Conservation (phyloP, 2,797 vertebrate genomes). For the Remorina albescens region DNA sequence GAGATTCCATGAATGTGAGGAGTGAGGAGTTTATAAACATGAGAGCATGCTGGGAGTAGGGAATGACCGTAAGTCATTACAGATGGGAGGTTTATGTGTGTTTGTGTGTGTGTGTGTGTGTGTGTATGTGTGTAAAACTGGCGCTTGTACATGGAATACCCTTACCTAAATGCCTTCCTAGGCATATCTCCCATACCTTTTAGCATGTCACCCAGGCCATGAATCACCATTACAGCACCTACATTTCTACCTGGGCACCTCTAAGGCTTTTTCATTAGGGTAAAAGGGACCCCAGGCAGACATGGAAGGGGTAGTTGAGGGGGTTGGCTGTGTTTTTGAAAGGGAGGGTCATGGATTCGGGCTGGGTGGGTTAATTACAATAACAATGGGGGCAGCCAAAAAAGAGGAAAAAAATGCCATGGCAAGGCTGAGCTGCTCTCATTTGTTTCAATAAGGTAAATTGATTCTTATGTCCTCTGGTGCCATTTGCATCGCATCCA, state of each 20-base stretch:
- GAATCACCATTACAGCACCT: constrained; percentile 78
- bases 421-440: constrained; percentile 76
- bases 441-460: constrained; percentile 89
- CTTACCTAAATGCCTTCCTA: constrained; percentile 72
- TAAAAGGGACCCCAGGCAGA: constrained; percentile 79
- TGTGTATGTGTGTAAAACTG: constrained; percentile 34
- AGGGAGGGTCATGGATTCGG: constrained; percentile 71
- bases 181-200: constrained; percentile 75
- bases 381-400: constrained; percentile 79
- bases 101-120: constrained; percentile 28
- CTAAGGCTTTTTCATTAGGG: constrained; percentile 82
- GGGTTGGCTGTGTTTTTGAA: constrained; percentile 58
- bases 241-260: constrained; percentile 77
- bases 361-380: constrained; percentile 83
- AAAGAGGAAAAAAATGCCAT: constrained; percentile 57
- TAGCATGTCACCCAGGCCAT: constrained; percentile 78
- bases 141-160: constrained; percentile 66
- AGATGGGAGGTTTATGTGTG: constrained; percentile 10
- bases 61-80: constrained; percentile 64
- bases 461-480: constrained; percentile 84
- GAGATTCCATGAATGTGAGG: constrained; percentile 60
- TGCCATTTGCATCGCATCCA: constrained; percentile 83
- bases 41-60: constrained; percentile 43
- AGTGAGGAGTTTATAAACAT: constrained; percentile 66
- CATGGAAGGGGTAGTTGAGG: constrained; percentile 36